Conservation (phyloP, 2,888 invertebrate genomes). For the Drosophila rubida region DNA sequence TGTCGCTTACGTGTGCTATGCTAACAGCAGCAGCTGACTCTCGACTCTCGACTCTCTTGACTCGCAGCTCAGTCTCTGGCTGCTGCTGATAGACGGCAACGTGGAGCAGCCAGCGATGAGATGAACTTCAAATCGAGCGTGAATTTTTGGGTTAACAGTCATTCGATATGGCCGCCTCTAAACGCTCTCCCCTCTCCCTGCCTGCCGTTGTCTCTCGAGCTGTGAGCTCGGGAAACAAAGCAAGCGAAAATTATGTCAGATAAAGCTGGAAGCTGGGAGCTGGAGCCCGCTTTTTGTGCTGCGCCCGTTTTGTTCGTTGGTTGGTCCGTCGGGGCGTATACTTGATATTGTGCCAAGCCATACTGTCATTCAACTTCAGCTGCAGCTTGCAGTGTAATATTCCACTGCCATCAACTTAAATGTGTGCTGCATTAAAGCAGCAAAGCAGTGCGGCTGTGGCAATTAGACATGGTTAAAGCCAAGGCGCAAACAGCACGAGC, state of each 20-base stretch:
- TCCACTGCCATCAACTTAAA: background rate
- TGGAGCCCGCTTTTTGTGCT: constrained; percentile 3
- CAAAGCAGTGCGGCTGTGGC: constrained; percentile 41
- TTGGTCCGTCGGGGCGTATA: constrained; percentile 51
- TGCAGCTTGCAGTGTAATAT: constrained; percentile 20
- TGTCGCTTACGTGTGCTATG: constrained; percentile 53
- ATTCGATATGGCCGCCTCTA: constrained; percentile 31
- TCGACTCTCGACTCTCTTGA: constrained; percentile 2
- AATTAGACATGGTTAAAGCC: constrained; percentile 51
- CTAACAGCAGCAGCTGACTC: constrained; percentile 17
- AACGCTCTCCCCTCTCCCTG: background rate
- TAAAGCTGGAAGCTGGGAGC: constrained; percentile 26
- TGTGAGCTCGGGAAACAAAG: constrained; percentile 51
- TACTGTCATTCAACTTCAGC: constrained; percentile 51
- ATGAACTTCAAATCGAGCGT: constrained; percentile 77
- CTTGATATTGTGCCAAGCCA: constrained; percentile 63
- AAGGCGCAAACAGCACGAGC: constrained; percentile 33
- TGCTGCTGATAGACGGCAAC: constrained; percentile 58
- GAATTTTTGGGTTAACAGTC: constrained; percentile 63
- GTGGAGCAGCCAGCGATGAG: constrained; percentile 17
- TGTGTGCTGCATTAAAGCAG: constrained; percentile 4
- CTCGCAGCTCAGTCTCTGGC: constrained; percentile 15
- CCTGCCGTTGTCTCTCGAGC: background rate
- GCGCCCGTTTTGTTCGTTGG: background rate
- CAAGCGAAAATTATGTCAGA: constrained; percentile 58